Evolutionary conservation across 2,888 invertebrate species (phyloP), one percentile per base, ranked within the genome.

Genomic region (Nemoura dubitans): DNA sequence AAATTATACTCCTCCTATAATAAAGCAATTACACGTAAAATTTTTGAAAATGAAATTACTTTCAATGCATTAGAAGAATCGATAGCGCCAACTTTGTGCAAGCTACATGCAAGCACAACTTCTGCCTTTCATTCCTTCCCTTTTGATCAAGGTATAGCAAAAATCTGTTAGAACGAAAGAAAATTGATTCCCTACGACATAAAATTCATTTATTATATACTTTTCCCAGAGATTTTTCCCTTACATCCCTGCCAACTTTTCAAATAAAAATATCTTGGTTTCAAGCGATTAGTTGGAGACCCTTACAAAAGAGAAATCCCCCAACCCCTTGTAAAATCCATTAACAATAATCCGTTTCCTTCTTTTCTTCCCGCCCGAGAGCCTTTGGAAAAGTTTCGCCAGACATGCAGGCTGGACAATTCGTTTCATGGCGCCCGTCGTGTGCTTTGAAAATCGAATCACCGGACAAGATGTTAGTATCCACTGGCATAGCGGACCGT

Each of bases 191-290:
- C 59, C 16, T 59, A 16, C 59, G 59, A 59, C 59, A 59, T 59
- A 7, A 21, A 36, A 36, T 36, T 36, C 36, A 59, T 59, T 59
- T 59, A 59, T 59, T 59, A 59, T 59, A 59, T 59, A 10, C 59
- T 3, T 59, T 21, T 59, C 59, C 59, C 10, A 36, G 5, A 36
- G 3, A 6, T 36, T 36, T 36, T 21, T 59, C 59, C 59, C 59
- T 10, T 21, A 59, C 59, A 14, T 59, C 59, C 16, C 59, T 59
- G 21, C 59, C 59, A 59, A 59, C 59, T 59, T 59, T 59, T 59
- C 59, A 59, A 59, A 59, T 59, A 59, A 59, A n/a, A 59, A 59
- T 59, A 59, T 59, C 59, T 59, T 21, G 59, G 59, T 59, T 59
- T 59, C 59, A 21, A 59, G 59, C 59, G 59, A 59, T 59, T 59